These are phyloP conservation scores for Stercorarius parasiticus DNA, from an alignment of 2,113 vertebrate genomes.

Conservation along the genomic window DNA sequence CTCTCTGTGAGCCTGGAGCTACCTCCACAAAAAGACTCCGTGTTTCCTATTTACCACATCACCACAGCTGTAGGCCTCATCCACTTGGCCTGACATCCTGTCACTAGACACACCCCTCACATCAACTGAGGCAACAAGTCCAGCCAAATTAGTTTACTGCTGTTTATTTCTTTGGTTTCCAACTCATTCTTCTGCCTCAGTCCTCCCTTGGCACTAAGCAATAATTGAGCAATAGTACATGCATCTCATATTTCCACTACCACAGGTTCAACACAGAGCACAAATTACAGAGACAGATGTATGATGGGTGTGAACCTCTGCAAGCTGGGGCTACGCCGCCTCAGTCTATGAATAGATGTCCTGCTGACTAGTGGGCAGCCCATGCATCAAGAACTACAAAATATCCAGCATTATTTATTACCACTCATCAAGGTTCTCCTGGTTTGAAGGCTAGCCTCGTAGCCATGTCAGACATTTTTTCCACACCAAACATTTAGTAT, in stretches of 20 bases:
- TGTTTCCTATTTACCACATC: background rate
- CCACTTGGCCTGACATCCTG: background rate
- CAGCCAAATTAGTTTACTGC: background rate
- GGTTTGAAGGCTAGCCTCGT: background rate
- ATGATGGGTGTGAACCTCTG: background rate
- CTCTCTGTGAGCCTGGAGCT: background rate
- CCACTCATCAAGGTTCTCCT: background rate
- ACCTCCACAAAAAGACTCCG: background rate
- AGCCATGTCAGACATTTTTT: background rate
- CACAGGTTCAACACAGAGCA: background rate
- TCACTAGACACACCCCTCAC: background rate
- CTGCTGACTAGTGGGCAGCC: fast-evolving
- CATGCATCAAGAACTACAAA: background rate
- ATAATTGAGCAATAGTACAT: background rate
- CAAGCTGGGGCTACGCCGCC: background rate
- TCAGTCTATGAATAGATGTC: background rate
- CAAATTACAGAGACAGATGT: background rate
- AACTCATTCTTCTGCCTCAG: background rate
- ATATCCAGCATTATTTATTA: background rate
- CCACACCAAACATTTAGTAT: background rate
- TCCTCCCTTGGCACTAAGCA: background rate
- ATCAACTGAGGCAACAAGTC: background rate
- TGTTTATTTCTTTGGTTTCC: background rate
- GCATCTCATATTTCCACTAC: background rate
- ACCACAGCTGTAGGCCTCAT: background rate